Conservation (phyloP, 1,140 invertebrate genomes). For the Bombus huntii region DNA sequence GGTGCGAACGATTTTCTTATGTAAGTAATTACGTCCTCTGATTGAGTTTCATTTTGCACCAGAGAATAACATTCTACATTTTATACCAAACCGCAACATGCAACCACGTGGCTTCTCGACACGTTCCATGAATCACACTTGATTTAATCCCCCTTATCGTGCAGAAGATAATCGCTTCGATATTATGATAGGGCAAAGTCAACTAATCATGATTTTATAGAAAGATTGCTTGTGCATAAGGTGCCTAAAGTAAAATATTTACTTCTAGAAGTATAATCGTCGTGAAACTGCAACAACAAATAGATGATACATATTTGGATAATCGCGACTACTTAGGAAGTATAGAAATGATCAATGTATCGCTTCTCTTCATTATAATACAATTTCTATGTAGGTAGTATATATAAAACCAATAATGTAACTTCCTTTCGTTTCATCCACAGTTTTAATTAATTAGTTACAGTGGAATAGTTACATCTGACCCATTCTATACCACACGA, state of each 20-base stretch:
- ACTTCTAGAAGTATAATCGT: background rate
- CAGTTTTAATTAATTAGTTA: background rate
- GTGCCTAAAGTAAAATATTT: background rate
- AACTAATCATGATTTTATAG: constrained; percentile 16
- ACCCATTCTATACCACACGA: background rate
- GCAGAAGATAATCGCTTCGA: constrained; percentile 20
- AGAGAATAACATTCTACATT: constrained; percentile 1
- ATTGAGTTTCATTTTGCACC: background rate
- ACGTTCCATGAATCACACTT: constrained; percentile 20
- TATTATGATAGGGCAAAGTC: constrained; percentile 23
- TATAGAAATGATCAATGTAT: background rate
- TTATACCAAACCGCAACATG: constrained; percentile 25
- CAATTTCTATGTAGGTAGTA: no score
- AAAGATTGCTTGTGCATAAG: background rate
- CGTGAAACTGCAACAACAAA: background rate
- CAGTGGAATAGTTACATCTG: no score
- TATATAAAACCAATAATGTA: no score
- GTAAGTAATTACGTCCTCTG: background rate
- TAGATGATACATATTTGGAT: background rate
- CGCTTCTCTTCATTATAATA: background rate
- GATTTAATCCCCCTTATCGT: constrained; percentile 55
- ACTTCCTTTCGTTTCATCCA: background rate
- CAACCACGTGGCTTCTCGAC: constrained; percentile 17
- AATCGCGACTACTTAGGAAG: no score
- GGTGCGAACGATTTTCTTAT: background rate